These are phyloP conservation scores for Delichon dasypus DNA, from an alignment of 2,797 vertebrate species.

Conservation along the genomic window DNA sequence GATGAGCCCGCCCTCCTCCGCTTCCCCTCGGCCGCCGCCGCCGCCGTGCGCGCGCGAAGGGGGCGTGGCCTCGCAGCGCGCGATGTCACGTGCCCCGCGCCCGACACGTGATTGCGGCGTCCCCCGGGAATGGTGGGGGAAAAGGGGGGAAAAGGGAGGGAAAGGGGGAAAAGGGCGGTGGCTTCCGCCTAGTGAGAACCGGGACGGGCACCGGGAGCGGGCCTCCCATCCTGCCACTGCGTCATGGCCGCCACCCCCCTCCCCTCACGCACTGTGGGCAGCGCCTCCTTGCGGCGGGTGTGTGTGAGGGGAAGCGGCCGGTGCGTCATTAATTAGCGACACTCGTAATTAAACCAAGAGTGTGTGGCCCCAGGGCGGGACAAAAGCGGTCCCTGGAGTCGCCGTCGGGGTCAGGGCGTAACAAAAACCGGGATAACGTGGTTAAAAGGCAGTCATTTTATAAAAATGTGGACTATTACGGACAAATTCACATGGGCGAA, in stretches of 20 bases:
- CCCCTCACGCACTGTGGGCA: accelerated
- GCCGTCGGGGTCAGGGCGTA: neutral
- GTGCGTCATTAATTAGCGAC: neutral
- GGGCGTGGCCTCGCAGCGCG: neutral
- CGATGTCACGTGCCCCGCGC: neutral
- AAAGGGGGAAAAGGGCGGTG: neutral
- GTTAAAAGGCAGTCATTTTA: neutral
- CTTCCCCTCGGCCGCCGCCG: neutral
- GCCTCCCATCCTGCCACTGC: neutral
- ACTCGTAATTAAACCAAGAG: neutral
- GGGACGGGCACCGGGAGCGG: neutral
- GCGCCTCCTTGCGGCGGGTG: neutral
- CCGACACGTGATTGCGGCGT: neutral
- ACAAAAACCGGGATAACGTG: neutral
- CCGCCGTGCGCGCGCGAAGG: neutral
- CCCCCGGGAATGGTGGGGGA: neutral
- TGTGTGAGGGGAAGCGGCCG: neutral
- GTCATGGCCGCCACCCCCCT: neutral
- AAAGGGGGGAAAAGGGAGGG: neutral
- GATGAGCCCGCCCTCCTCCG: neutral
- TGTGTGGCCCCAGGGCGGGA: neutral
- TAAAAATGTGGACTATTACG: neutral
- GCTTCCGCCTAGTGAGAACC: neutral
- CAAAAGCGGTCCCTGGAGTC: neutral
- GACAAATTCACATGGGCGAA: neutral